Base-by-base conservation (phyloP, 2,888 invertebrate genomes). In the Mythimna pallens region DNA sequence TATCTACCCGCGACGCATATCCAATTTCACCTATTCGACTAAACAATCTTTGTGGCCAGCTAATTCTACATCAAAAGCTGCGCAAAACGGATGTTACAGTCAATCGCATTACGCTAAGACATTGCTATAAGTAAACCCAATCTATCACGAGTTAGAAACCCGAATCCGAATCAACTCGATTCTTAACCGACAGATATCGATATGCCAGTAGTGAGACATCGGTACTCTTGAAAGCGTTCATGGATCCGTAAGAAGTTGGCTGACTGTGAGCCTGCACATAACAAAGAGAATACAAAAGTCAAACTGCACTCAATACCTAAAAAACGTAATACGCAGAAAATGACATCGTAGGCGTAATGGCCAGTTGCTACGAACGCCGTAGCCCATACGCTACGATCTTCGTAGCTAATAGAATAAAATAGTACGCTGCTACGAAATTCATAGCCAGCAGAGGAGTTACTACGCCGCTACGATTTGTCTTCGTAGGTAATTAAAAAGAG, bases 211-310 rank as follows among this genome's bases (percentile, higher is more conserved):
- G 86, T 81, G 79, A 86, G 73, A 81, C 81, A 82, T 85, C 86
- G 86, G 87, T 85, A 80, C 65, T 84, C 62, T 76, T 87, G 86
- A 88, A 86, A 90, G 89, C 89, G 91, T 90, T 92, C 92, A 93
- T 87, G 89, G 92, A 93, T 91, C 92, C 92, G 93, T 92, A 92
- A 89, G 87, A 81, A 83, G 30, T 73, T 43, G 69, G 87, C 85
- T 89, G 90, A 88, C 91, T 91, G 86, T 90, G 87, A 82, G 80
- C 85, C 80, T 78, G 63, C 83, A 70, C 43, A 68, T 58, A 50
- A 52, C 47, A 58, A 76, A 65, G 58, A 65, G 63, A 70, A 25
- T 73, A 50, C 58, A 79, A 83, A 81, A 81, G 70, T 50, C 0
- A 34, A 70, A 83, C 62, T 79, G 20, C 10, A 4, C 40, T 22